A percentile compares a stretch with the other conserved stretches of the same genome.
Conservation (phyloP, 92 coral and sea anemone genomes). For the Actinernus sp. region DNA sequence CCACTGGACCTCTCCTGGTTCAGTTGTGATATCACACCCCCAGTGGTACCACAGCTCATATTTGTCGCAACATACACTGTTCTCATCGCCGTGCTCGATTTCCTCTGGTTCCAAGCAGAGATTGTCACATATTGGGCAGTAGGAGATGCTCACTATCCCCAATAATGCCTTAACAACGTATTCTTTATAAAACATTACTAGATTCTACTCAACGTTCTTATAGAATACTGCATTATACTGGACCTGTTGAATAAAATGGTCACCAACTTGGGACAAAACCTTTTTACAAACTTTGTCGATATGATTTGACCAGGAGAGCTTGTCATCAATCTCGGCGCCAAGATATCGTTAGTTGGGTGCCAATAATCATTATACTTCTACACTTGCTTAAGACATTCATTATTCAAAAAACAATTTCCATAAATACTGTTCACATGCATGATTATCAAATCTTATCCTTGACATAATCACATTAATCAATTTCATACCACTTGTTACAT, state of each 20-base stretch:
- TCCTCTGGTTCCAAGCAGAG: conserved; percentile 1
- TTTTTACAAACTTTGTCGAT: too few species aligned
- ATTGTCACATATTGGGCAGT: conserved; percentile 4
- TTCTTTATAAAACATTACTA: conserved; percentile 6
- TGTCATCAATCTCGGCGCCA: too few species aligned
- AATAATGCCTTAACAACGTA: conserved; percentile 1
- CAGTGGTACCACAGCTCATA: conserved; percentile 18
- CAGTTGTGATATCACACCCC: background rate
- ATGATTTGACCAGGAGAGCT: too few species aligned
- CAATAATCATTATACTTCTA: conserved; percentile 4
- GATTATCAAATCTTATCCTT: too few species aligned
- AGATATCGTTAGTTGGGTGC: too few species aligned
- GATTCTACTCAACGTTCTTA: background rate
- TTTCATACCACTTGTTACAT: too few species aligned
- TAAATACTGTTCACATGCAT: too few species aligned
- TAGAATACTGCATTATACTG: background rate
- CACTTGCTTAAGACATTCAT: conserved; percentile 1
- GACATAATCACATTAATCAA: too few species aligned
- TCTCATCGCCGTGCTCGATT: background rate
- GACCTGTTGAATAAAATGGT: background rate
- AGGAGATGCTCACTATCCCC: background rate
- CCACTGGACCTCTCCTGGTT: background rate
- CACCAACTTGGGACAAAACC: too few species aligned
- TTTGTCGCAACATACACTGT: too few species aligned
- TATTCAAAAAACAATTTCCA: too few species aligned